These are phyloP conservation scores for Periphyllus acericola DNA, from an alignment of 2,888 invertebrate genomes.

Conservation along the genomic window DNA sequence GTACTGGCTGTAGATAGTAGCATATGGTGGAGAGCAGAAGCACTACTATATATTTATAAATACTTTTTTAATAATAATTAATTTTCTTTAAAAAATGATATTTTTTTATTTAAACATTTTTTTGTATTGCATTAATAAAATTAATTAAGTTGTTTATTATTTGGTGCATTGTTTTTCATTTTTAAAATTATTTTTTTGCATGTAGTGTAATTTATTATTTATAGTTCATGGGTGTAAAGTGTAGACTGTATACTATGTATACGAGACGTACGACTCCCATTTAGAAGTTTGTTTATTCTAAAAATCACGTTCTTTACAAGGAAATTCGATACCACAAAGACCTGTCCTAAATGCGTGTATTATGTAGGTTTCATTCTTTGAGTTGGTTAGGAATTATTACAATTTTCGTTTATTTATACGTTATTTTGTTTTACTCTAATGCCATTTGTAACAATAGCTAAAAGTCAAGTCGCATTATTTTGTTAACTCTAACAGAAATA, in stretches of 20 bases:
- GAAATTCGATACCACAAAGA: slow-evolving; percentile 51
- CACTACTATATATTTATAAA: too few relatives aligned
- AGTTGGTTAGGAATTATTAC: not conserved
- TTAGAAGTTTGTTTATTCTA: slow-evolving; percentile 48
- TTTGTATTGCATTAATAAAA: too few relatives aligned
- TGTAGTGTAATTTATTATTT: not conserved
- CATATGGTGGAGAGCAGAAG: too few relatives aligned
- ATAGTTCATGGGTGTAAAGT: not conserved
- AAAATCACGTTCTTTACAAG: slow-evolving; percentile 55
- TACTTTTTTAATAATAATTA: too few relatives aligned
- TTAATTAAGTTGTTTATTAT: not conserved
- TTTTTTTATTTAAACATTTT: too few relatives aligned
- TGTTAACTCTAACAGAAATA: not conserved
- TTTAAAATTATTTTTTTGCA: slow-evolving; percentile 19
- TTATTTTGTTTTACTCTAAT: not conserved
- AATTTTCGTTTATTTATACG: slow-evolving; percentile 1
- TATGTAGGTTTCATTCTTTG: slow-evolving; percentile 49
- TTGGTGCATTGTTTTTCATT: not conserved
- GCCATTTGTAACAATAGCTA: not conserved
- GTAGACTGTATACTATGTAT: not conserved
- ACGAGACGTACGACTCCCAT: not conserved
- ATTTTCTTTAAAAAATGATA: too few relatives aligned
- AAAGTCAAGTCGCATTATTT: not conserved
- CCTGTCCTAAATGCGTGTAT: slow-evolving; percentile 26
- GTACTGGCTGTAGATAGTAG: too few relatives aligned